Evolutionary conservation across 2,888 invertebrate genomes (phyloP), one percentile per base, ranked within the genome.

Genomic region (Synanthedon formicaeformis): DNA sequence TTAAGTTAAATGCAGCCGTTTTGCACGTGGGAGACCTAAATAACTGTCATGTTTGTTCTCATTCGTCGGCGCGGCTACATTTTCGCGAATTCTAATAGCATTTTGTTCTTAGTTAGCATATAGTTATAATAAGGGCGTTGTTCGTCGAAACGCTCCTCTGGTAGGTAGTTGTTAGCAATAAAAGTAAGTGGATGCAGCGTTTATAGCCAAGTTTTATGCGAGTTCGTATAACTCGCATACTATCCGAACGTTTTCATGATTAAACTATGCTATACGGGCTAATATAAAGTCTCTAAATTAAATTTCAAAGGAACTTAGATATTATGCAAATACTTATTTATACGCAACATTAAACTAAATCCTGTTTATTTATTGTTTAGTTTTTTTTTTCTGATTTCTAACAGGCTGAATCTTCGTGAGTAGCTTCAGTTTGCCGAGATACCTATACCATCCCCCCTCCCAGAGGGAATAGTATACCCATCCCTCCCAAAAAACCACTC

Each of bases 151-250:
- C 68, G 58, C 56, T 60, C 56, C 60, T 34, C 34, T 34, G 34
- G 56, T 63, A 65, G 62, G 65, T 65, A 66, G 65, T 63, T 69
- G 58, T 56, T 55, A 58, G 73, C 63, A 72, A 71, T 81, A 81
- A 82, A 81, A 73, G 66, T 75, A 73, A 80, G 78, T 77, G 75
- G 75, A 78, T 74, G 73, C 73, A 63, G 67, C 75, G 74, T 82
- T 82, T 81, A 81, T 65, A 66, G 61, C 59, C 61, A 50, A 56
- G 60, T 73, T 82, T 83, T 77, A 81, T 75, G 74, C 58, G 70
- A 69, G 67, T 78, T 75, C 75, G 69, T 69, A 74, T 73, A 77
- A 80, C 72, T 74, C 66, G 60, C 57, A 60, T 63, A 58, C 62
- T 69, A 67, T 64, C 65, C 68, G 58, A 57, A 14, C 63, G 59